Evolutionary conservation across 2,888 invertebrate species (phyloP).

Genomic region (Crossocerus cetratus): DNA sequence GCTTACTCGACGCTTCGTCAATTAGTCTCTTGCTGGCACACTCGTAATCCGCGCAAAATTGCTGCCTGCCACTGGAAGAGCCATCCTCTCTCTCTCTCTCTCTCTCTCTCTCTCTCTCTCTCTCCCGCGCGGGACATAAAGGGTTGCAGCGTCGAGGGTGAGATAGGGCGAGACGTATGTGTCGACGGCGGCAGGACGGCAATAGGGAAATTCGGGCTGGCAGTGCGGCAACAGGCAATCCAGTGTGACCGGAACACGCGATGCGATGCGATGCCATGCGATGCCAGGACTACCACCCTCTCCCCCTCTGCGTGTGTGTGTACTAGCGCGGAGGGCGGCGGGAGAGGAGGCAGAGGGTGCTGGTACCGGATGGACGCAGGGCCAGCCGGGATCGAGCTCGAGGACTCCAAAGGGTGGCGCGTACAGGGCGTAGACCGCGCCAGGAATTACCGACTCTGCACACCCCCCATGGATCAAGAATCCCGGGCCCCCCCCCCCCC

Average conservation of each 20-base stretch:
- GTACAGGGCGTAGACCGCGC: slow-evolving; percentile 20
- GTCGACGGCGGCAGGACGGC: background rate
- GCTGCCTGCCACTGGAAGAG: no score
- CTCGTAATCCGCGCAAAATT: no score
- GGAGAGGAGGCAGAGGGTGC: background rate
- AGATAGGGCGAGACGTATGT: background rate
- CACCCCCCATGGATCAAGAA: slow-evolving; percentile 40
- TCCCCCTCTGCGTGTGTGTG: background rate
- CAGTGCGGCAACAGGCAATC: slow-evolving; percentile 57
- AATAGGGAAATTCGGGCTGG: background rate
- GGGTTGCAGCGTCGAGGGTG: background rate
- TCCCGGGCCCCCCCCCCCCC: background rate
- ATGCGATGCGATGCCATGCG: slow-evolving; percentile 22
- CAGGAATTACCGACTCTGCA: slow-evolving; percentile 41
- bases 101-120: background rate
- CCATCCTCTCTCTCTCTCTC: background rate
- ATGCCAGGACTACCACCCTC: slow-evolving; percentile 39
- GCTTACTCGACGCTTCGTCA: no score
- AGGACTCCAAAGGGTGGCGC: slow-evolving; percentile 18
- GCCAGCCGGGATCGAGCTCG: slow-evolving; percentile 20
- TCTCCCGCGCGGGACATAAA: background rate
- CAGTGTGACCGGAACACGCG: slow-evolving; percentile 48
- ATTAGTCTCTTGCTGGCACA: no score
- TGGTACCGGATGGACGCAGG: background rate
- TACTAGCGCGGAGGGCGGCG: background rate